Evolutionary conservation across 2,797 vertebrate genomes (phyloP).

Genomic region (Lepilemur septentrionalis): DNA sequence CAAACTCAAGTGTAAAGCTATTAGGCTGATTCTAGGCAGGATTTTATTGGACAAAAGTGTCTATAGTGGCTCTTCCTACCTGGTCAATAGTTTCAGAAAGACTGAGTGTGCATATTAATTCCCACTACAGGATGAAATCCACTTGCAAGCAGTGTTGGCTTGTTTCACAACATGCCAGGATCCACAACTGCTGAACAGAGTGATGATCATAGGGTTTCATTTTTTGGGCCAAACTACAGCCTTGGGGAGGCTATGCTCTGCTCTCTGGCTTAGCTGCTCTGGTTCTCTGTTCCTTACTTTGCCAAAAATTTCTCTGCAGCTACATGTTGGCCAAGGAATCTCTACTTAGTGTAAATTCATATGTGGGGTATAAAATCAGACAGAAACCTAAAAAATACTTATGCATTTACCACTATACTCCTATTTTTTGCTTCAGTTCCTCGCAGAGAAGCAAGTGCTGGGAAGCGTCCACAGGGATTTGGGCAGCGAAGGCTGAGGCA

Average conservation of each 20-base stretch:
- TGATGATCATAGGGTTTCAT: neutral
- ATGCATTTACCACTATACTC: neutral
- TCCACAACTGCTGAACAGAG: neutral
- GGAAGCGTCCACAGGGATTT: neutral
- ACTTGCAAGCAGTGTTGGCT: conserved; percentile 16
- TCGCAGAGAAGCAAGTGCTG: neutral
- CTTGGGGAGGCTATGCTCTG: neutral
- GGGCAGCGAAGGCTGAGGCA: no score
- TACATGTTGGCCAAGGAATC: neutral
- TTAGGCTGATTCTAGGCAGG: conserved; percentile 40
- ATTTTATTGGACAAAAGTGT: neutral
- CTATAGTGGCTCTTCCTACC: conserved; percentile 43
- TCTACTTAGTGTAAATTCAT: neutral
- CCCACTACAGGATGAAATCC: conserved; percentile 9
- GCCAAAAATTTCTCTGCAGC: neutral
- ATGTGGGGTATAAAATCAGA: neutral
- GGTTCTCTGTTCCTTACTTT: neutral
- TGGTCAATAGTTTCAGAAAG: conserved; percentile 56
- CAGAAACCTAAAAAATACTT: neutral
- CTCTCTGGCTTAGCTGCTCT: neutral
- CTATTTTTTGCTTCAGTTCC: neutral
- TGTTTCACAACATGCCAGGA: neutral
- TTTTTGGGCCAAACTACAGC: neutral
- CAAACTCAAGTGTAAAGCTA: conserved; percentile 22
- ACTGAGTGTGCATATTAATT: conserved; percentile 2